These are phyloP conservation scores for Oriolus oriolus DNA, from an alignment of 2,113 vertebrate genomes.

Conservation along the genomic window DNA sequence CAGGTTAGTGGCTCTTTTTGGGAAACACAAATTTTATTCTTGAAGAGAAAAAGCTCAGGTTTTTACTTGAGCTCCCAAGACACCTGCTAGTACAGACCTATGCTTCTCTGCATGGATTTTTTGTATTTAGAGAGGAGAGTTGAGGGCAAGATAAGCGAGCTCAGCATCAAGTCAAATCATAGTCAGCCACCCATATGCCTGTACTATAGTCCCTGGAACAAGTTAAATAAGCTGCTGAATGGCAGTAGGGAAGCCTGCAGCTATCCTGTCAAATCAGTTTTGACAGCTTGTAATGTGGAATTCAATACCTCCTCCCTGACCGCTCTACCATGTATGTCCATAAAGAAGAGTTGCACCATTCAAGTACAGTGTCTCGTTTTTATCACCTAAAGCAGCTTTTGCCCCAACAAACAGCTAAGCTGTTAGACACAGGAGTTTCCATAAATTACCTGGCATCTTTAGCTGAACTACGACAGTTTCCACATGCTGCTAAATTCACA, in stretches of 20 bases:
- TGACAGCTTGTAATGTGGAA: not conserved
- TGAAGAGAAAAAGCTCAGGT: not conserved
- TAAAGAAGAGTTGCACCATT: not conserved
- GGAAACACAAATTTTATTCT: not conserved
- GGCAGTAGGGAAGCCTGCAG: not conserved
- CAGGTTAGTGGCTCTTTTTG: not conserved
- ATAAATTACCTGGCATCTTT: not conserved
- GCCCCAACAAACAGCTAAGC: not conserved
- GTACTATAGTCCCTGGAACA: not conserved
- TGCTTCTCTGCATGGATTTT: not conserved
- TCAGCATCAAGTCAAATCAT: not conserved
- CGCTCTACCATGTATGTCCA: not conserved
- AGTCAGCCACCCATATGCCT: not conserved
- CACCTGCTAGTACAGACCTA: not conserved
- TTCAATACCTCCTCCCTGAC: not conserved
- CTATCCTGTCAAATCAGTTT: not conserved
- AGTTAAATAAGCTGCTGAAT: not conserved
- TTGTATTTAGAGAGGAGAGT: not conserved
- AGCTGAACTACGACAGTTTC: not conserved
- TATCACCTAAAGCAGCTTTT: not conserved
- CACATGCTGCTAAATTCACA: not conserved
- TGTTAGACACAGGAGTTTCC: not conserved
- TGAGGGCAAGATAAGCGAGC: not conserved
- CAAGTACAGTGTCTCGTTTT: not conserved
- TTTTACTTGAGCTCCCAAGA: not conserved